These are phyloP conservation scores for Fregata magnificens DNA, from an alignment of 2,113 vertebrate genomes.

Conservation along the genomic window DNA sequence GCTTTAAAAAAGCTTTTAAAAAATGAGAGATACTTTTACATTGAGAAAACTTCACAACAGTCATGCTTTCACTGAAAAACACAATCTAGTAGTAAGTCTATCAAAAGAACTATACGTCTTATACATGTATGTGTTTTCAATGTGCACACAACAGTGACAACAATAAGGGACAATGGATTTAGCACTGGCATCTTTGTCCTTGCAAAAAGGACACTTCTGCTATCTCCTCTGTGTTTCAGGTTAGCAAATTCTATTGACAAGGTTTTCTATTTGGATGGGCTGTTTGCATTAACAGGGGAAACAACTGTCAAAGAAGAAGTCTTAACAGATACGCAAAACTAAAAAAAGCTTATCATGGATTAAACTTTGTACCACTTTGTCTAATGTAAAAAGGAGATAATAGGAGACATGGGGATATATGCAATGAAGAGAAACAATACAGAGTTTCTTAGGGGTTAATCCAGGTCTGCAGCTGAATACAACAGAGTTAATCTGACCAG, in stretches of 20 bases:
- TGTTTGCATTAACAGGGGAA: slow-evolving; percentile 73
- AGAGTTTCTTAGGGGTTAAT: slow-evolving; percentile 72
- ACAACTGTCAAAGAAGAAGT: slow-evolving; percentile 57
- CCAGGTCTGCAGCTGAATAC: slow-evolving; percentile 66
- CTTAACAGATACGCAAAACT: slow-evolving; percentile 46
- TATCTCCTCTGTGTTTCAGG: not conserved
- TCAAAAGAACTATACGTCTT: not conserved
- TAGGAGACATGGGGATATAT: slow-evolving; percentile 72
- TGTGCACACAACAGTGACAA: not conserved
- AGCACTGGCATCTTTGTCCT: slow-evolving; percentile 1
- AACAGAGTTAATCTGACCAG: slow-evolving; percentile 72
- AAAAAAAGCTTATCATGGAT: slow-evolving; percentile 63
- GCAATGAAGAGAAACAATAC: slow-evolving; percentile 77
- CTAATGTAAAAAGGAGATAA: slow-evolving; percentile 72
- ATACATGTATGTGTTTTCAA: not conserved
- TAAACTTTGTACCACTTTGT: slow-evolving; percentile 69
- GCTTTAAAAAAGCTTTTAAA: not conserved
- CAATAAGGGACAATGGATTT: not conserved
- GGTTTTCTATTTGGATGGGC: slow-evolving; percentile 65
- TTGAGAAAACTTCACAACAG: not conserved
- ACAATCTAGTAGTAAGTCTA: not conserved
- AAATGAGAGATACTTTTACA: not conserved
- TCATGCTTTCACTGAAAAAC: not conserved
- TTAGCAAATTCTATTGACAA: slow-evolving; percentile 58
- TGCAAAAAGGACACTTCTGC: not conserved